Base-by-base conservation (phyloP, 1,140 invertebrate genomes). In the Anastrepha ludens region DNA sequence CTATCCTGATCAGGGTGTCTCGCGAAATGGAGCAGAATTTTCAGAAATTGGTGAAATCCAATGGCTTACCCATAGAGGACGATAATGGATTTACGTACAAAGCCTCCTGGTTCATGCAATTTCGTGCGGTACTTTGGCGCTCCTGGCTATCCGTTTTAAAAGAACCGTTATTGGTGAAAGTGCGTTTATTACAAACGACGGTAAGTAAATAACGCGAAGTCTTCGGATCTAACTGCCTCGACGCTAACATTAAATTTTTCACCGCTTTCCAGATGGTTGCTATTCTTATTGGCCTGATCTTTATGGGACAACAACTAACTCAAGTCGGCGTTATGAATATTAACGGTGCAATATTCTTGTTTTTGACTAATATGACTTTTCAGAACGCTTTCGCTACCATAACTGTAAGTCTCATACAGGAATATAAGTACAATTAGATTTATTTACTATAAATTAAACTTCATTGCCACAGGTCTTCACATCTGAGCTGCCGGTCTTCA, bases 271-370 rank as follows among this genome's bases (percentile, higher is more conserved):
- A 98, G 97, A 96, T 98, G 94, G 96, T 98, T 7, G 96, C 97
- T 6, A 91, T 98, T 8, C 92, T 99, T 3, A 96, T 99, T 88
- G 98, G 98, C 7, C 92, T 98, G 5, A 96, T 99, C 87, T 99
- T 98, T 93, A 97, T 97, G 91, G 96, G 96, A 1, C 98, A 99
- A 92, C 94, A 95, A 90, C 91, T 97, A 58, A 96, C 97, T 90
- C 96, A 98, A 93, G 96, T 98, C 90, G 98, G 98, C 5, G 97
- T 99, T 0, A 97, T 97, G 96, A 99, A 99, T 93, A 98, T 99
- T 87, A 99, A 99, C 92, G 98, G 98, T 78, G 97, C 97, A n/a
- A 94, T 99, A 39, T 99, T 99, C 91, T 95, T 99, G 86, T 96
- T 98, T 91, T 94, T 99, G 2, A 98, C 97, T 5, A 98, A 98